Conservation (phyloP, 2,888 invertebrate genomes). For the Caenorhabditis macrosperma region DNA sequence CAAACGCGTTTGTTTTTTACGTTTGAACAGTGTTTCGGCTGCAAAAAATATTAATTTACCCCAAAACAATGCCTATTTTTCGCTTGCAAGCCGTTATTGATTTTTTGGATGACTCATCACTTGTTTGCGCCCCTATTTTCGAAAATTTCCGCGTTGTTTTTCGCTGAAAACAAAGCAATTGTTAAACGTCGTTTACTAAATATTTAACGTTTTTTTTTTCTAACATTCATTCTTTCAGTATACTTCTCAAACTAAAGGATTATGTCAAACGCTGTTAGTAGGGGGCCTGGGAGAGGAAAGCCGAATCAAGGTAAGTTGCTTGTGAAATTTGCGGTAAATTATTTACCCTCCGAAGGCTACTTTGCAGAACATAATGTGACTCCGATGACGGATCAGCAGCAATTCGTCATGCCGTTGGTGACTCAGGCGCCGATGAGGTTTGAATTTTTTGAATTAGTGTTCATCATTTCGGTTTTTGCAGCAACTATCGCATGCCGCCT, state of each 20-base stretch:
- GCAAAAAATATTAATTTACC: too few species aligned
- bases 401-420: conserved; percentile 22
- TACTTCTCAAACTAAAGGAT: conserved; percentile 52
- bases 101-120: too few species aligned
- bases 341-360: conserved; percentile 15
- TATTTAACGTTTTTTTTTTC: too few species aligned
- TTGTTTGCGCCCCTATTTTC: neutral
- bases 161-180: too few species aligned
- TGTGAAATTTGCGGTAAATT: neutral
- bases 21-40: too few species aligned
- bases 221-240: conserved; percentile 5
- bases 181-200: too few species aligned
- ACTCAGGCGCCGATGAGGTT: neutral
- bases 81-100: conserved; percentile 14
- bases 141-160: neutral
- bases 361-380: conserved; percentile 46
- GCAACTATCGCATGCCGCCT: conserved; percentile 1
- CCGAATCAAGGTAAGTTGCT: conserved; percentile 37
- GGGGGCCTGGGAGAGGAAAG: conserved; percentile 60
- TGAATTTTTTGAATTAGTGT: neutral
- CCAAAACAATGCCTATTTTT: too few species aligned
- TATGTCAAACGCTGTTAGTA: conserved; percentile 58
- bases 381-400: neutral
- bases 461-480: conserved; percentile 4
- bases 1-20: neutral